phyloP scores from a whole-genome alignment of 2,888 invertebrate species.

The Frankliniella intonsa region DNA sequence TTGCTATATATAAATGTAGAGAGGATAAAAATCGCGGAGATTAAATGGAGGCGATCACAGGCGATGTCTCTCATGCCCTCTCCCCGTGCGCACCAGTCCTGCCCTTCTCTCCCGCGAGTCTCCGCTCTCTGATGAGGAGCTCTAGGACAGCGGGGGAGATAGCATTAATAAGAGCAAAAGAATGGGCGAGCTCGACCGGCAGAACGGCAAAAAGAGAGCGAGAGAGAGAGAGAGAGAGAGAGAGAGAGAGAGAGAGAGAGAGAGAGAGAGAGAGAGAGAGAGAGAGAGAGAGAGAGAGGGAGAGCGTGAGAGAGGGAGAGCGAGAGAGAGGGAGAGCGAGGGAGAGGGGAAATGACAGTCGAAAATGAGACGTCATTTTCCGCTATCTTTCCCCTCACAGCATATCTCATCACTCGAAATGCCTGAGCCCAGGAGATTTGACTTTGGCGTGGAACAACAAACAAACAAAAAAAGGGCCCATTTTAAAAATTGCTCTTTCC shows the following conservation, averaged over 20 bases:
- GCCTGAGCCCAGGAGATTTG: slow-evolving; percentile 7
- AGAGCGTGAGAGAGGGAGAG: too few relatives aligned
- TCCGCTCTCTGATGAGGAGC: neutral
- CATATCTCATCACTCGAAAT: slow-evolving; percentile 11
- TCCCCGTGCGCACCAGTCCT: neutral
- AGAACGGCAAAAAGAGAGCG: neutral
- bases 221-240: neutral
- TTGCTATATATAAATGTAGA: too few relatives aligned
- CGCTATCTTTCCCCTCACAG: neutral
- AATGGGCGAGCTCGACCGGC: neutral
- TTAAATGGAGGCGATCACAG: neutral
- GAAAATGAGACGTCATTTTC: slow-evolving; percentile 23
- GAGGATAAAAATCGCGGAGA: neutral
- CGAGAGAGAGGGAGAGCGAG: neutral
- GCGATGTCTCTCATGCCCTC: neutral
- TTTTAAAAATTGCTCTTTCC: too few relatives aligned
- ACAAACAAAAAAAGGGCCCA: neutral
- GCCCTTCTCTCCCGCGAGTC: neutral
- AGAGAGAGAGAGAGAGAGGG: neutral
- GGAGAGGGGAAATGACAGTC: neutral
- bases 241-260: neutral
- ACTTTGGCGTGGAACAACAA: neutral
- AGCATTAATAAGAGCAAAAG: neutral
- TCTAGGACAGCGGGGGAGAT: neutral
- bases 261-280: neutral